A percentile compares a stretch with the other conserved stretches of the same genome.
phyloP scores from a whole-genome alignment of 2,797 vertebrate species.

The Scyliorhinus canicula region DNA sequence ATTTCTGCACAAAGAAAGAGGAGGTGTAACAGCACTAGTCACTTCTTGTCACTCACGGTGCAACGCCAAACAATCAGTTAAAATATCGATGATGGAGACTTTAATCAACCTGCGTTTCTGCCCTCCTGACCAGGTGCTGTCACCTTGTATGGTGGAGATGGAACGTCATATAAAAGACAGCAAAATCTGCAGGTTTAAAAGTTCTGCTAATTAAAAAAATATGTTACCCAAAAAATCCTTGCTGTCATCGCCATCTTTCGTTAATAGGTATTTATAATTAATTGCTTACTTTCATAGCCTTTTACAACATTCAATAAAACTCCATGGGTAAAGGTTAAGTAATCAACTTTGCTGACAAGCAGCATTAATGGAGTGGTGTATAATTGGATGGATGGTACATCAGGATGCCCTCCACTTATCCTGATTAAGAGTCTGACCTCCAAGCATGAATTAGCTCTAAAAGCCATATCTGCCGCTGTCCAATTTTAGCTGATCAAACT shows the following conservation, averaged over 20 bases:
- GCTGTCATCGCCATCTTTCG: background rate
- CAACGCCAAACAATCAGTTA: background rate
- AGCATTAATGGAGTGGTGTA: slow-evolving; percentile 22
- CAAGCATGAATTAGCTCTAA: background rate
- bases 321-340: background rate
- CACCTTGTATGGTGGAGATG: background rate
- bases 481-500: background rate
- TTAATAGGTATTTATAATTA: slow-evolving; percentile 1
- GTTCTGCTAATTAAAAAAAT: background rate
- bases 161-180: background rate
- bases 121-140: background rate
- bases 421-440: slow-evolving; percentile 28
- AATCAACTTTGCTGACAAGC: slow-evolving; percentile 27
- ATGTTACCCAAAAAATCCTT: background rate
- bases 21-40: background rate
- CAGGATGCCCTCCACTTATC: background rate
- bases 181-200: background rate
- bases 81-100: no score
- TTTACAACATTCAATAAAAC: slow-evolving; percentile 8
- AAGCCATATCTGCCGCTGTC: background rate
- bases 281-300: background rate
- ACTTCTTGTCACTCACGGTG: background rate
- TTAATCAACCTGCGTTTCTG: background rate
- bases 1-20: background rate
- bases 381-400: background rate